Evolutionary conservation across 2,888 invertebrate genomes (phyloP), one percentile per base, ranked within the genome.

Genomic region (Tipula helvola): DNA sequence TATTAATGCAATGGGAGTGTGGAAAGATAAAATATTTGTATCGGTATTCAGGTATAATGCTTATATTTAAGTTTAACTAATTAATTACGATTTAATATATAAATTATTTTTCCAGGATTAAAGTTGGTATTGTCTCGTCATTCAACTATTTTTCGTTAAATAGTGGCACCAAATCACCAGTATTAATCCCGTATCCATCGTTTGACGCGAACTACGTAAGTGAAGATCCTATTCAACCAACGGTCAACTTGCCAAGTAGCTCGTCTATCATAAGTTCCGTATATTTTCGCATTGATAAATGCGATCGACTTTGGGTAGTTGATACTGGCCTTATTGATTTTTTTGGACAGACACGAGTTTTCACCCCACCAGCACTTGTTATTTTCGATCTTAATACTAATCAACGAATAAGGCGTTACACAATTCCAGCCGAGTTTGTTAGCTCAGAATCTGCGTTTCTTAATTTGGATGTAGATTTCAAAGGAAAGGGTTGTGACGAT

Each of bases 271-370:
- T 96, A 86, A 96, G 95, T 2, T 95, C 95, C 3, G 96, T 96
- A 90, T 93, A 97, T 87, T 92, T 96, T 36, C 93, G 93, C 88
- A 94, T 95, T 0, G 97, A 97, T 90, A 92, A 93, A 5, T 97
- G 97, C 89, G 96, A 96, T 90, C 93, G 97, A 84, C 93, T 97
- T 7, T 97, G 97, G 96, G 95, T 96, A 4, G 93, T 97, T 91
- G 96, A 97, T 90, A 94, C 96, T 0, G 97, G 96, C 86, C 91
- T 96, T 52, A 94, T 95, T 71, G 95, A 96, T 90, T 95, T 96
- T 90, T 91, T 94, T 86, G 96, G 96, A 13, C 90, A 91, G 36
- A 92, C 93, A 47, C 94, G 94, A 88, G 95, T 92, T 92, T 93
- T 93, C 16, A 92, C 93, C 1, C 94, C 94, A 1, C 94, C 95